These are phyloP conservation scores for Mergus octosetaceus DNA, from an alignment of 2,797 vertebrate genomes.

Conservation along the genomic window DNA sequence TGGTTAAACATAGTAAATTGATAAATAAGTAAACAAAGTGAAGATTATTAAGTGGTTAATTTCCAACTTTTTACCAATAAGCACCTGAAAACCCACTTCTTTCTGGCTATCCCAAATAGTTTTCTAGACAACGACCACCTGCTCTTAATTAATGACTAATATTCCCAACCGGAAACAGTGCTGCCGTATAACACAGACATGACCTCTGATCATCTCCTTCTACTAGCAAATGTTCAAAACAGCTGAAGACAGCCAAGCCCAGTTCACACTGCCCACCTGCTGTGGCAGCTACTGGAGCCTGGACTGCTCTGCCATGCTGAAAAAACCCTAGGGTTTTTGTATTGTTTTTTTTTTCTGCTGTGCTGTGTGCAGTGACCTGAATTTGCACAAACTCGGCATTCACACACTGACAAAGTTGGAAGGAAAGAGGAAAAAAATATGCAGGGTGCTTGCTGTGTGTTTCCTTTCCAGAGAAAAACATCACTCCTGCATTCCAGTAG, in stretches of 20 bases:
- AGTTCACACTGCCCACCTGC: not conserved
- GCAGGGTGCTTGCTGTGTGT: not conserved
- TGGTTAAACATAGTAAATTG: not conserved
- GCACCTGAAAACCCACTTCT: not conserved
- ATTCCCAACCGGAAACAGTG: not conserved
- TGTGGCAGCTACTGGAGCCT: not conserved
- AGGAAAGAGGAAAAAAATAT: not conserved
- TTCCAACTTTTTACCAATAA: not conserved
- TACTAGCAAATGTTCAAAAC: slow-evolving; percentile 6
- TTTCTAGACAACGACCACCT: slow-evolving; percentile 46
- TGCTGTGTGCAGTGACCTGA: not conserved
- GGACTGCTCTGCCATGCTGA: not conserved
- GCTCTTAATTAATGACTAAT: slow-evolving; percentile 19
- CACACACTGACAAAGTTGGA: not conserved
- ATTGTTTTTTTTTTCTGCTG: not conserved
- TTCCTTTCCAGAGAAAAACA: not conserved
- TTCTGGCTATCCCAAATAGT: not conserved
- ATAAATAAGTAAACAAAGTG: not conserved
- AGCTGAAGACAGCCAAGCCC: not conserved
- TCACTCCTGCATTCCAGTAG: not conserved
- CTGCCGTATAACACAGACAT: not conserved
- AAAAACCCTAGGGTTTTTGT: not conserved
- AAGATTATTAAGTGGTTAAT: not conserved
- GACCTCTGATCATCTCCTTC: slow-evolving; percentile 12
- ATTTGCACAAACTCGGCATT: not conserved